These are phyloP conservation scores for Penaeus japonicus DNA, from an alignment of 1,140 invertebrate genomes.

Conservation along the genomic window DNA sequence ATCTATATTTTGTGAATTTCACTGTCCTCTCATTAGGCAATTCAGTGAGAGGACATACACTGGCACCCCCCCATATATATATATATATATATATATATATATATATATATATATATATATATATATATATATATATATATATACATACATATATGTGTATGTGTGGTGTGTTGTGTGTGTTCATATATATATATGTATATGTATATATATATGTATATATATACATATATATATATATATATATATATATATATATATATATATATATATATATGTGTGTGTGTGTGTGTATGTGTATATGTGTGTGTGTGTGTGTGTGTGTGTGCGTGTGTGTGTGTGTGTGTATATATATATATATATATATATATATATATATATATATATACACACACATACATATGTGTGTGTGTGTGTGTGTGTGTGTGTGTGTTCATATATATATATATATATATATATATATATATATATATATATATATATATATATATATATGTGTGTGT, in stretches of 20 bases:
- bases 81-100: constrained; percentile 26
- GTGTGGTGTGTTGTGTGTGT: background rate
- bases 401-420: too few species aligned
- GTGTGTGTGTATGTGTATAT: too few species aligned
- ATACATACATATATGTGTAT: background rate
- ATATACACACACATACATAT: background rate
- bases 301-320: background rate
- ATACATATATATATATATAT: constrained; percentile 29
- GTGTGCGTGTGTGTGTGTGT: background rate
- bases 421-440: too few species aligned
- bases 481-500: too few species aligned
- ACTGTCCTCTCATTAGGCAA: too few species aligned
- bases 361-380: background rate
- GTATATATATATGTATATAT: constrained; percentile 24
- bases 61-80: too few species aligned
- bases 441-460: too few species aligned
- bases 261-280: background rate
- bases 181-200: background rate
- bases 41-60: too few species aligned
- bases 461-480: too few species aligned
- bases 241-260: background rate
- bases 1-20: too few species aligned
- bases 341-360: background rate
- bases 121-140: constrained; percentile 30
- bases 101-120: constrained; percentile 28